A percentile compares a stretch with the other conserved stretches of the same genome.
Evolutionary conservation across 2,113 vertebrate genomes (phyloP).

Genomic region (Eleginops maclovinus): DNA sequence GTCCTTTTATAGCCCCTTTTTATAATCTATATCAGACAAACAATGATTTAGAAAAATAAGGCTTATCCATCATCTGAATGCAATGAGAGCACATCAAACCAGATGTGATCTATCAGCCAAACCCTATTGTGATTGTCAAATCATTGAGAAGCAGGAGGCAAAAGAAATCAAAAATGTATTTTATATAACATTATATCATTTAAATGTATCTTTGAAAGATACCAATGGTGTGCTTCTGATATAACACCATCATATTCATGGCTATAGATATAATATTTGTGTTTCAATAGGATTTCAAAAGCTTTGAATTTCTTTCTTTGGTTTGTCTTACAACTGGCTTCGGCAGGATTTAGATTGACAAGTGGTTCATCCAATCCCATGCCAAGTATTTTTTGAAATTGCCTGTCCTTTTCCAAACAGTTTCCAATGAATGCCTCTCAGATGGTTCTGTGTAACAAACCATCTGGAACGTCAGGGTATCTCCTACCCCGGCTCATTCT

Average conservation of each 20-base stretch:
- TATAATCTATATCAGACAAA: slow-evolving; percentile 25
- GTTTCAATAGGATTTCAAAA: slow-evolving; percentile 15
- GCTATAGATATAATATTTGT: not conserved
- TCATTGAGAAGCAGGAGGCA: slow-evolving; percentile 8
- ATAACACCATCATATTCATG: slow-evolving; percentile 5
- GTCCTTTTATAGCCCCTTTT: too few species aligned
- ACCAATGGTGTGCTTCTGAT: too few species aligned
- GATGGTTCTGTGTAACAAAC: too few species aligned
- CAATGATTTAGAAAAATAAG: slow-evolving; percentile 13
- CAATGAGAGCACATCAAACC: slow-evolving; percentile 29
- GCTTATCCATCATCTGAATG: slow-evolving; percentile 24
- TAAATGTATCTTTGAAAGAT: too few species aligned
- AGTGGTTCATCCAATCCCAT: too few species aligned
- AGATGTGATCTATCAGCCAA: slow-evolving; percentile 35
- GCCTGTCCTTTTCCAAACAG: too few species aligned
- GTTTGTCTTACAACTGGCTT: too few species aligned
- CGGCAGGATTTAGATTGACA: too few species aligned
- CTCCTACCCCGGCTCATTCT: not conserved
- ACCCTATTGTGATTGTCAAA: slow-evolving; percentile 8
- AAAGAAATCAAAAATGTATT: too few species aligned
- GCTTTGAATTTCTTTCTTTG: slow-evolving; percentile 20
- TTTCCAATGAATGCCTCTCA: too few species aligned
- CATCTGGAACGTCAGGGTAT: not conserved
- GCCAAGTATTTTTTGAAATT: too few species aligned
- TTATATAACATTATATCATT: too few species aligned